Base-by-base conservation (phyloP, 2,888 invertebrate species). In the Apeira syringaria region DNA sequence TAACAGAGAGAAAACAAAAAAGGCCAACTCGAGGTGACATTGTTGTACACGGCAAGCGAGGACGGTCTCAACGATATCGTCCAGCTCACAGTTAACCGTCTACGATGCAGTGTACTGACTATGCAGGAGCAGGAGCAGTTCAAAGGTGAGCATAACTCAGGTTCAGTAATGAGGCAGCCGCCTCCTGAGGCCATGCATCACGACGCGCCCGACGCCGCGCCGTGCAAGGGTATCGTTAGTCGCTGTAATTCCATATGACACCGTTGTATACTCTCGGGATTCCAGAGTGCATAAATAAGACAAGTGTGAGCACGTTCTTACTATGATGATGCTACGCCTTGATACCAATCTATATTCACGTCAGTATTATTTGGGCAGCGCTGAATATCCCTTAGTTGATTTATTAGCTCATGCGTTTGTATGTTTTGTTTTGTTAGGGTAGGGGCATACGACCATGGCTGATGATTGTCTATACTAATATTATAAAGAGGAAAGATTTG, bases 71-170 rank as follows among this genome's bases (percentile, higher is more conserved):
- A 92, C 55, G 94, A 94, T 54, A 80, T 86, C 10, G 88, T 94
- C 40, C 91, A 93, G 59, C 74, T 94, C 18, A 92, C 92, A 5
- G 86, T 94, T 22, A 91, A 92, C 50, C 89, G 93, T 52, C 78
- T 94, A 46, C 82, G 94, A 43, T 94, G 94, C 69, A 93, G 92
- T 43, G 87, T 94, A 44, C 92, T 92, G 68, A 93, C 93, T n/a
- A 94, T 94, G 94, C 93, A 93, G 55, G 92, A 93, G 53, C 94
- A 94, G 50, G 94, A 94, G 68, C 90, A 91, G 58, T 89, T 91
- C 53, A 93, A 93, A 83, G 94, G 93, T 92, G 77, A 59, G n/a
- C 35, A 35, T 29, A 8, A 35, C 11, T 29, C 18, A 29, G 31
- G 11, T 41, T 37, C 48, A 49, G 39, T 57, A 50, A 56, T 52